phyloP scores from a whole-genome alignment of 2,888 invertebrate genomes.

The Opisthograptis luteolata region DNA sequence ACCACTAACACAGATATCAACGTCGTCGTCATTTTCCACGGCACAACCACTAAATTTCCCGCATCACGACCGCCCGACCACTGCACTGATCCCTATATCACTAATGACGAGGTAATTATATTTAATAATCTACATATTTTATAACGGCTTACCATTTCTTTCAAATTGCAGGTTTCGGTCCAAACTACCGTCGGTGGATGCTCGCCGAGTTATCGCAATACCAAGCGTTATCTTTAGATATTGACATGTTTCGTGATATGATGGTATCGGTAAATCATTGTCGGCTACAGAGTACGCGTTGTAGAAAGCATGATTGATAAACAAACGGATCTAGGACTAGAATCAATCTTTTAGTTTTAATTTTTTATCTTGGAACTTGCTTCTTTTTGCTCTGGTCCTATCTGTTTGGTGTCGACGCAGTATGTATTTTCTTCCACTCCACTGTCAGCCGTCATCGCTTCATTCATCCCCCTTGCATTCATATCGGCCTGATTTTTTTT shows the following conservation, averaged over 20 bases:
- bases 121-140: conserved; percentile 43
- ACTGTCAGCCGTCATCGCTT: too few relatives aligned
- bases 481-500: too few relatives aligned
- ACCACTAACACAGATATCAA: conserved; percentile 45
- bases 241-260: conserved; percentile 28
- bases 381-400: too few relatives aligned
- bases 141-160: conserved; percentile 74
- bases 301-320: conserved; percentile 29
- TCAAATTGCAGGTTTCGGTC: conserved; percentile 53
- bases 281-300: conserved; percentile 8
- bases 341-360: conserved; percentile 13
- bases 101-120: conserved; percentile 34
- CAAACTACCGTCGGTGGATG: conserved; percentile 51
- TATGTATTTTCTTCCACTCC: too few relatives aligned
- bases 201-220: conserved; percentile 33
- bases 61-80: conserved; percentile 19
- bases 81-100: conserved; percentile 22
- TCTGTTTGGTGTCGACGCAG: too few relatives aligned
- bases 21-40: conserved; percentile 28
- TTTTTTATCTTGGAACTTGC: too few relatives aligned
- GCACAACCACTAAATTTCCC: conserved; percentile 28
- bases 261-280: conserved; percentile 25
- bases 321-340: conserved; percentile 14
- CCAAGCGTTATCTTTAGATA: conserved; percentile 28
- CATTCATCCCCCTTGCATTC: too few relatives aligned